Conservation (phyloP, 2,888 invertebrate species). For the Flexamia atlantica region DNA sequence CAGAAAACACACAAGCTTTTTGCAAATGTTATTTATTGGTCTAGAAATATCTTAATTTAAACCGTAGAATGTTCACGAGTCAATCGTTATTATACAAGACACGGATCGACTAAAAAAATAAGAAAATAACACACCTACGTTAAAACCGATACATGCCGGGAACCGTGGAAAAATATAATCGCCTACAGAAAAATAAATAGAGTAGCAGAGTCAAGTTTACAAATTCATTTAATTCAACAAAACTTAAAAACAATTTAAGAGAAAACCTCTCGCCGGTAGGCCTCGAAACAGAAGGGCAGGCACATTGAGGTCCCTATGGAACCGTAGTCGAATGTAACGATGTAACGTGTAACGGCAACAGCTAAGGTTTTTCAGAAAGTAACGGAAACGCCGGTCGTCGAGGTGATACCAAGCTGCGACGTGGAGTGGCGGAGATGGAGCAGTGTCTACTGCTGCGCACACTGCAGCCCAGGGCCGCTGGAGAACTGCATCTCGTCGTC, state of each 20-base stretch:
- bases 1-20: not conserved
- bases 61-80: not conserved
- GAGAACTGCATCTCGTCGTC: slow-evolving; percentile 77
- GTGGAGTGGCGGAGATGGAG: not conserved
- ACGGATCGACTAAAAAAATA: slow-evolving; percentile 9
- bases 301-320: slow-evolving; percentile 22
- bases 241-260: not conserved
- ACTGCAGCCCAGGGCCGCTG: slow-evolving; percentile 56
- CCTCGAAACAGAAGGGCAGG: not conserved
- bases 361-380: slow-evolving; percentile 15
- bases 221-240: not conserved
- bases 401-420: slow-evolving; percentile 48
- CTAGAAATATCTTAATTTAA: slow-evolving; percentile 23
- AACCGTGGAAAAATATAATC: not conserved
- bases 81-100: not conserved
- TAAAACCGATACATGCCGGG: not conserved
- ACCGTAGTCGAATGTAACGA: slow-evolving; percentile 17
- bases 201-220: not conserved
- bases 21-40: not conserved
- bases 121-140: slow-evolving; percentile 5
- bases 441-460: slow-evolving; percentile 66
- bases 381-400: not conserved
- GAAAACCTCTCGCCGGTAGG: slow-evolving; percentile 8
- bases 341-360: no score
- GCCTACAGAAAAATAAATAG: not conserved